Evolutionary conservation across 2,113 vertebrate species (phyloP).

Genomic region (Danionella cerebrum): DNA sequence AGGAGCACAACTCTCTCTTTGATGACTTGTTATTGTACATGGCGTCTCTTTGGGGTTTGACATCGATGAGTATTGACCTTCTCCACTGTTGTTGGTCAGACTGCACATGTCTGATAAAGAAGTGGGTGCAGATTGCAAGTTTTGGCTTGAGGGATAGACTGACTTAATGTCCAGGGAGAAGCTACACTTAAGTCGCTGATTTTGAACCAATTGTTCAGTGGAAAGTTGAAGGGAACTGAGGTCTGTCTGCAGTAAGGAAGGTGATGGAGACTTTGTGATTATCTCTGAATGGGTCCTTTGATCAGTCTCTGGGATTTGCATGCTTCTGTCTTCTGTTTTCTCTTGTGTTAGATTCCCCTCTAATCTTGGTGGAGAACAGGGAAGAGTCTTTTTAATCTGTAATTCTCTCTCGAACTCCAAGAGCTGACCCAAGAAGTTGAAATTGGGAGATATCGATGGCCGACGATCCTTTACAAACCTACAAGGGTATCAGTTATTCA

Average conservation of each 20-base stretch:
- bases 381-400: conserved; percentile 73
- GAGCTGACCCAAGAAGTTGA: conserved; percentile 94
- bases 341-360: background rate
- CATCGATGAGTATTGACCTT: conserved; percentile 66
- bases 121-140: conserved; percentile 28
- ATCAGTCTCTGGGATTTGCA: conserved; percentile 1
- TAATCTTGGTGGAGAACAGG: conserved; percentile 48
- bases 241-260: conserved; percentile 81
- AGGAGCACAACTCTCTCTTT: conserved; percentile 65
- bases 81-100: conserved; percentile 62
- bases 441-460: conserved; percentile 92
- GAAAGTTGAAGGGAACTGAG: conserved; percentile 87
- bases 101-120: conserved; percentile 86
- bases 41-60: conserved; percentile 54
- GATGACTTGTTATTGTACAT: conserved; percentile 53
- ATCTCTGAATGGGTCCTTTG: conserved; percentile 37
- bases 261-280: conserved; percentile 64
- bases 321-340: background rate
- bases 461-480: conserved; percentile 93
- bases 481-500: background rate
- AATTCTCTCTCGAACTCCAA: conserved; percentile 91
- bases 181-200: conserved; percentile 90
- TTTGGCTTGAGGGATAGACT: conserved; percentile 70
- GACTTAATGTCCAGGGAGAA: conserved; percentile 97
- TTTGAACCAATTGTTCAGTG: conserved; percentile 87